Conservation (phyloP, 2,888 invertebrate species). For the Drosophila quinaria region DNA sequence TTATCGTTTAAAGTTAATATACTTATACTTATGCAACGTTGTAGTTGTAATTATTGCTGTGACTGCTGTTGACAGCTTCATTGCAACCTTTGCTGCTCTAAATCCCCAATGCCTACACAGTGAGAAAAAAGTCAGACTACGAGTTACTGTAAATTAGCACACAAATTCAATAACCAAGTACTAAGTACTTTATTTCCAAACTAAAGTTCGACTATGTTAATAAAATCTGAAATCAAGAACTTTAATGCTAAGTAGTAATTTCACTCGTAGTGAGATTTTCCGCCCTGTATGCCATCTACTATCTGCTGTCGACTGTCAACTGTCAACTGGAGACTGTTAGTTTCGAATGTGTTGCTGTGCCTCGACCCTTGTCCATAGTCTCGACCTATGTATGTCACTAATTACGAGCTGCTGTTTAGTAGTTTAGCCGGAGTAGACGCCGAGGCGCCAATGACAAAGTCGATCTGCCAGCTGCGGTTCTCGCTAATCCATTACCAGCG, state of each 20-base stretch:
- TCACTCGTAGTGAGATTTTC: no score
- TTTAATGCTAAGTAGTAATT: no score
- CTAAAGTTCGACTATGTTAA: no score
- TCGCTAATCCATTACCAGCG: conserved; percentile 79
- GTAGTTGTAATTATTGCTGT: conserved; percentile 39
- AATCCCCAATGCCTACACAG: conserved; percentile 6
- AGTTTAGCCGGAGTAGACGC: conserved; percentile 54
- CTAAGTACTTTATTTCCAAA: no score
- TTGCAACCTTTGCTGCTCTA: conserved; percentile 10
- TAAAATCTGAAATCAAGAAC: no score
- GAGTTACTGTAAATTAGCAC: no score
- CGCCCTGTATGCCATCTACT: not conserved
- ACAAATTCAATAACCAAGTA: no score
- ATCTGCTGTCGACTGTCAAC: not conserved
- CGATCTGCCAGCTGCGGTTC: conserved; percentile 58
- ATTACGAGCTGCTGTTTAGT: conserved; percentile 69
- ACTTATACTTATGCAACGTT: conserved; percentile 1
- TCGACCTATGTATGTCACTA: conserved; percentile 73
- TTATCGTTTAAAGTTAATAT: conserved; percentile 41
- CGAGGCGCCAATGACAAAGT: conserved; percentile 63
- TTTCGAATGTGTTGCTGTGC: conserved; percentile 34
- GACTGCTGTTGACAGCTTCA: conserved; percentile 41
- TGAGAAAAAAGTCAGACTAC: no score
- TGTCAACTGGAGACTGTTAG: conserved; percentile 6
- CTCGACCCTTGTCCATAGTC: conserved; percentile 22